Percentiles rank a stretch among this genome's conserved stretches.
Evolutionary conservation across 2,113 vertebrate species (phyloP).

Genomic region (Gymnorhina tibicen): DNA sequence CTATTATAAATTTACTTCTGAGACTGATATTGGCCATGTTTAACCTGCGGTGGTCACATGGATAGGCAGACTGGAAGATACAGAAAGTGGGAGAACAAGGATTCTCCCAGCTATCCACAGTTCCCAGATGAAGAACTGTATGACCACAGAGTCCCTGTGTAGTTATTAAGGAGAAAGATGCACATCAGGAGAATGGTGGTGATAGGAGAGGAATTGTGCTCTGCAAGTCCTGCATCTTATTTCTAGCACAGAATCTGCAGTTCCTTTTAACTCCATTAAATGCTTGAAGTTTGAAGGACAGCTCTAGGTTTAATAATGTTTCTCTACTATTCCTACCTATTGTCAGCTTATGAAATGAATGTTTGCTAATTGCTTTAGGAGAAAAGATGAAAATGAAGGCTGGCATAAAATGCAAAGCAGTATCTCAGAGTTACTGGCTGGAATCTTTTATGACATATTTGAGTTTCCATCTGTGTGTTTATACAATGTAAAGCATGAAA

Average conservation of each 20-base stretch:
- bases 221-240: not conserved
- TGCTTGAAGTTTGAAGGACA: not conserved
- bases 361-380: not conserved
- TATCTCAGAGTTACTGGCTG: not conserved
- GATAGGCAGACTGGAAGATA: not conserved
- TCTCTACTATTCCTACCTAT: not conserved
- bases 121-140: not conserved
- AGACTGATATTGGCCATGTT: not conserved
- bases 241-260: not conserved
- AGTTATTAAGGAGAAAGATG: not conserved
- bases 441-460: not conserved
- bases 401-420: not conserved
- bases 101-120: not conserved
- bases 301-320: not conserved
- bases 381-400: not conserved
- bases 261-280: not conserved
- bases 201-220: not conserved
- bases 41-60: not conserved
- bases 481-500: not conserved
- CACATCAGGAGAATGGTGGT: not conserved
- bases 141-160: rapidly evolving
- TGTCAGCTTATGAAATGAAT: not conserved
- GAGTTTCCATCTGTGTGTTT: not conserved
- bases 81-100: not conserved
- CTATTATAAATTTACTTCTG: not conserved